phyloP scores from a whole-genome alignment of 37 sponge, comb jelly and placozoan species.

The Amphimedon queenslandica region DNA sequence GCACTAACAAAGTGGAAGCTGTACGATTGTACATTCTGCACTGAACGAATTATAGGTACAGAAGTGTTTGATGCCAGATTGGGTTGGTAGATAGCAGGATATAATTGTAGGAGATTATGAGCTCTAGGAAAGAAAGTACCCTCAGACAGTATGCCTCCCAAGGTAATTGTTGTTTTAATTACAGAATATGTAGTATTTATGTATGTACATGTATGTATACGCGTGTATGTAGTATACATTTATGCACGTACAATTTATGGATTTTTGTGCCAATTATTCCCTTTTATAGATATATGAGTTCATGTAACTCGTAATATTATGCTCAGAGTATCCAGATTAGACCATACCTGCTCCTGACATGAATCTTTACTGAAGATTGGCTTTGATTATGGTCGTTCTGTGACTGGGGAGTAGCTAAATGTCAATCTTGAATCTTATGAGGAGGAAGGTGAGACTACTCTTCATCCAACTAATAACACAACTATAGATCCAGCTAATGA shows the following conservation, averaged over 20 bases:
- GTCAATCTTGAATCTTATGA: slow-evolving; percentile 3
- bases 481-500: too few species aligned
- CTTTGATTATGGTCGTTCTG: slow-evolving; percentile 40
- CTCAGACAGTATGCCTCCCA: slow-evolving; percentile 38
- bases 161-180: background rate
- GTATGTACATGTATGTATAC: slow-evolving; percentile 5
- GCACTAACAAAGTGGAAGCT: slow-evolving; percentile 55
- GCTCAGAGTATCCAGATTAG: slow-evolving; percentile 44
- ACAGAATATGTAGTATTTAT: background rate
- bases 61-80: slow-evolving; percentile 52
- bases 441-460: background rate
- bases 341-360: slow-evolving; percentile 38
- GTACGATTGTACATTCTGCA: slow-evolving; percentile 41
- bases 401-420: slow-evolving; percentile 33
- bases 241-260: too few species aligned
- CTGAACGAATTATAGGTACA: slow-evolving; percentile 40
- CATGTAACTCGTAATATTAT: slow-evolving; percentile 31
- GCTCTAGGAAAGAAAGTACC: slow-evolving; percentile 53
- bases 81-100: slow-evolving; percentile 49
- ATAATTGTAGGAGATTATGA: slow-evolving; percentile 47
- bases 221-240: too few species aligned
- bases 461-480: background rate
- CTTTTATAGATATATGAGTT: slow-evolving; percentile 17
- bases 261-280: too few species aligned
- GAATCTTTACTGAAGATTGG: slow-evolving; percentile 23